A percentile compares a stretch with the other conserved stretches of the same genome.
phyloP scores from a whole-genome alignment of 2,888 invertebrate species.

The Sympetrum striolatum region DNA sequence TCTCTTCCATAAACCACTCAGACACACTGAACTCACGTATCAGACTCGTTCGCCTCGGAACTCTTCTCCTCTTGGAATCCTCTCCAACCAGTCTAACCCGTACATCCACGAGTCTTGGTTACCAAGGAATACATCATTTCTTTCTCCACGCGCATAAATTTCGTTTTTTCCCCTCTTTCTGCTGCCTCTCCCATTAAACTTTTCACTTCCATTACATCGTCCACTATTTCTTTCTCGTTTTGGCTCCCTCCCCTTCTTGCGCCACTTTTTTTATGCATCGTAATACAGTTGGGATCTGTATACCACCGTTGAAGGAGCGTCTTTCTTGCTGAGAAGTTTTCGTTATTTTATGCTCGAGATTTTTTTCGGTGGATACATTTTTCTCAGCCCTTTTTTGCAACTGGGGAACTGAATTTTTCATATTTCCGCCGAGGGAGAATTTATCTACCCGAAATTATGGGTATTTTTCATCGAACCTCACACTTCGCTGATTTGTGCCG shows the following conservation, averaged over 20 bases:
- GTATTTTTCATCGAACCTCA: no score
- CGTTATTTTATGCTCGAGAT: not conserved
- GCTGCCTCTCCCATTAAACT: not conserved
- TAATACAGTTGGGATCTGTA: not conserved
- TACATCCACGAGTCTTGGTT: not conserved
- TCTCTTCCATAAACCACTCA: slow-evolving; percentile 10
- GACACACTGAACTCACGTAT: not conserved
- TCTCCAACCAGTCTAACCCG: not conserved
- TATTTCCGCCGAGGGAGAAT: no score
- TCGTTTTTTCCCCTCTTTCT: not conserved
- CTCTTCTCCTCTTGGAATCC: not conserved
- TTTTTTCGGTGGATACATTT: no score
- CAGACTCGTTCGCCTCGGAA: not conserved
- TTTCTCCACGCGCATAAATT: not conserved
- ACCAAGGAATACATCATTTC: not conserved
- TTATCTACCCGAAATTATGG: no score
- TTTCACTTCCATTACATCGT: not conserved
- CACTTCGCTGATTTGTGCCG: no score
- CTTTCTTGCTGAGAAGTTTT: not conserved
- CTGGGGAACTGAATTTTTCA: no score
- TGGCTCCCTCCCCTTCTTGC: not conserved
- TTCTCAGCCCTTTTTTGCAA: no score
- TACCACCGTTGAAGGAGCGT: not conserved
- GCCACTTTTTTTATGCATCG: not conserved
- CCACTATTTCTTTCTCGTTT: not conserved